Base-by-base conservation (phyloP, 2,888 invertebrate genomes). In the Ferdinandea cuprea region DNA sequence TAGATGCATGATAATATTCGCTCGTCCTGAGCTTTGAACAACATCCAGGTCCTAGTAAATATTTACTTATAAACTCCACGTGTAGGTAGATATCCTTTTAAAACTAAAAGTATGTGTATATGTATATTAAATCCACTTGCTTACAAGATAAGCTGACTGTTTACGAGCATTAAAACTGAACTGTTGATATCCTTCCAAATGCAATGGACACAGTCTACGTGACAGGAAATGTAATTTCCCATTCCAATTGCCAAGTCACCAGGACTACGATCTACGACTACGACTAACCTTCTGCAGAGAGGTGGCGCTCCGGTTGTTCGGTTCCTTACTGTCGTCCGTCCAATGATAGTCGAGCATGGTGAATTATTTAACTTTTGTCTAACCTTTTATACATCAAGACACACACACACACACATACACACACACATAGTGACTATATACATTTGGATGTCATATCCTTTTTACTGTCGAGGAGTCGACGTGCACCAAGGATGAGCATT, bases 161-260 rank as follows among this genome's bases (percentile, higher is more conserved):
- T 83, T 83, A 83, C 83, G 83, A 83, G 68, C 72, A 77, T 83
- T 77, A 72, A 68, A 77, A 83, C 83, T 77, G 77, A 83, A 77
- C 83, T 83, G 83, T 77, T 83, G 83, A 83, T 83, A 83, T 77
- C 77, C 77, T 76, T 77, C 68, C 48, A 77, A 66, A 72, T 66
- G 81, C 83, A 83, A 77, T 73, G 83, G 83, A 83, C 83, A 77
- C 72, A 68, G 59, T 44, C 61, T 83, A 83, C 83, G 83, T 83
- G 83, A 77, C 83, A 77, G 77, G 83, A 83, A 83, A 83, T 72
- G 72, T 83, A 63, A 83, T 83, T 77, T 73, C 68, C 54, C 56
- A 48, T 71, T 44, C 72, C 65, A 59, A 54, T 37, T 59, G 59
- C 9, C 40, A 48, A 30, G 28, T 35, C 50, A 32, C 21, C 32